Evolutionary conservation across 2,888 invertebrate genomes (phyloP).

Genomic region (Papilio demoleus): DNA sequence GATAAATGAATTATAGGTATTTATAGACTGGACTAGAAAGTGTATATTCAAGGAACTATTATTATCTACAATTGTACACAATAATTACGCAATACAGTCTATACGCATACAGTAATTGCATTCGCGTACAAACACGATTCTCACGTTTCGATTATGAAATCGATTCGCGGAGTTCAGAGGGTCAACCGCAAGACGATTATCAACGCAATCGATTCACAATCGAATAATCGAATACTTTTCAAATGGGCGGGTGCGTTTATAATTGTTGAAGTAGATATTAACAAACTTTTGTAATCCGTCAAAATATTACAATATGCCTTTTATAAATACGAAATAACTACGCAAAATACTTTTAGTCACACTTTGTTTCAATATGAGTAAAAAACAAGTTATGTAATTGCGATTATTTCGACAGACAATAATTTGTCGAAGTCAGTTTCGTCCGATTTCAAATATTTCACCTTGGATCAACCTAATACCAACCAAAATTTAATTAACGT

Average conservation of each 20-base stretch:
- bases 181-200: constrained; percentile 56
- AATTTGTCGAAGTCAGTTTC: no score
- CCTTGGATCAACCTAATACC: not conserved
- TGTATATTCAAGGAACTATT: not conserved
- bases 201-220: constrained; percentile 53
- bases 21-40: not conserved
- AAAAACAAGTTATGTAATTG: no score
- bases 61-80: not conserved
- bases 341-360: not conserved
- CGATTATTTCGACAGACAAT: no score
- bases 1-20: not conserved
- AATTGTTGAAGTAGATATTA: constrained; percentile 21
- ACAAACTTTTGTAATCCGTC: constrained; percentile 14
- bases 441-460: no score
- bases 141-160: constrained; percentile 56
- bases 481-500: not conserved
- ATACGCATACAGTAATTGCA: constrained; percentile 30
- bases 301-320: constrained; percentile 13
- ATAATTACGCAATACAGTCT: constrained; percentile 27
- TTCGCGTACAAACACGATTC: constrained; percentile 48
- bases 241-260: constrained; percentile 45
- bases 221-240: constrained; percentile 33
- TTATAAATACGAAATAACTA: not conserved
- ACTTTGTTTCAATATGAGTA: not conserved
- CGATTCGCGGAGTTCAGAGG: constrained; percentile 54